A percentile compares a stretch with the other conserved stretches of the same genome.
Evolutionary conservation across 2,888 invertebrate genomes (phyloP).

Genomic region (Nysson spinosus): DNA sequence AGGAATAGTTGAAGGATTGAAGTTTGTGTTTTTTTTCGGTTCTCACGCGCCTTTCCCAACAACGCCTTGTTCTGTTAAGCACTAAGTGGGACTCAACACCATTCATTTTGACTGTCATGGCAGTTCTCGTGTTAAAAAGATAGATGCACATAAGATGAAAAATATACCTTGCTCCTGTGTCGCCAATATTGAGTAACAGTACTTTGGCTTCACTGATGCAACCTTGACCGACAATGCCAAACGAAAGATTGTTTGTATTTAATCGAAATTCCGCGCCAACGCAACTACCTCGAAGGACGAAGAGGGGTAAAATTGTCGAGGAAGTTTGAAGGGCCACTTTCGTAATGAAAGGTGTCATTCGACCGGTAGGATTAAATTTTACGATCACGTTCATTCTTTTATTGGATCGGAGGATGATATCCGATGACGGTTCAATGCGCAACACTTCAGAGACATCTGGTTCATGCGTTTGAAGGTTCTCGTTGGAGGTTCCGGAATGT

Average conservation of each 20-base stretch:
- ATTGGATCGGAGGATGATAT: constrained; percentile 67
- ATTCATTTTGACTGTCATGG: no score
- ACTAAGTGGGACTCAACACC: no score
- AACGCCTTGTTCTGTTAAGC: no score
- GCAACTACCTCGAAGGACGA: constrained; percentile 79
- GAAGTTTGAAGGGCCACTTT: constrained; percentile 79
- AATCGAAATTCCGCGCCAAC: constrained; percentile 79
- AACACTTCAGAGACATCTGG: constrained; percentile 55
- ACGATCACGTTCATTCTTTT: constrained; percentile 72
- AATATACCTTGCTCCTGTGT: constrained; percentile 79
- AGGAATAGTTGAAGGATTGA: no score
- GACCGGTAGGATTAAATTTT: constrained; percentile 71
- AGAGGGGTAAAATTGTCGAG: constrained; percentile 78
- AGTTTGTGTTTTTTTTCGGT: no score
- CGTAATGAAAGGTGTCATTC: constrained; percentile 70
- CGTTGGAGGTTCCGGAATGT: constrained; percentile 28
- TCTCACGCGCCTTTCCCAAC: no score
- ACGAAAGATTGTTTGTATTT: constrained; percentile 78
- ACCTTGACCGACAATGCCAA: constrained; percentile 79
- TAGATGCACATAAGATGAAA: no score
- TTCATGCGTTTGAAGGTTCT: constrained; percentile 1
- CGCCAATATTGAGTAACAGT: constrained; percentile 79
- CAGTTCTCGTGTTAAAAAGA: no score
- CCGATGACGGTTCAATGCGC: constrained; percentile 67
- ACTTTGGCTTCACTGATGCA: constrained; percentile 76